Base-by-base conservation (phyloP, 2,113 vertebrate genomes). In the Sphyrna mokarran region DNA sequence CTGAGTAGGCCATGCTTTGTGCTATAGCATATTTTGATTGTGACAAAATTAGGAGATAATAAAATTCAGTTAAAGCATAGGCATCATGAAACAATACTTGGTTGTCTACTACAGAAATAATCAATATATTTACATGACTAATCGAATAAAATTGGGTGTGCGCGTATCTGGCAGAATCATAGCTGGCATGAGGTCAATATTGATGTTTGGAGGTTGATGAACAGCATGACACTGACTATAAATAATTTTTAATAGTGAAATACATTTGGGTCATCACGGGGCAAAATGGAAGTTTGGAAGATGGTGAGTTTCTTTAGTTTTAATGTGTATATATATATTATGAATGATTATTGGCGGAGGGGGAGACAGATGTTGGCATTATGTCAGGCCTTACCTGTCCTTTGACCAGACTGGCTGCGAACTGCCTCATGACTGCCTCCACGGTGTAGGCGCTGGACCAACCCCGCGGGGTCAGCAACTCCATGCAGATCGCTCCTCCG, bases 361-460 rank as follows among this genome's bases (percentile, higher is more conserved):
- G 48, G 33, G 29, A 40, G 80, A 83, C n/a, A 83, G 54, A 91
- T 91, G 54, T n/a, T 54, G 8, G 85, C 26, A 48, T 48, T 26
- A 33, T 91, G 87, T 16, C 58, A 63, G 58, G 29, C 70, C 99
- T 98, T 98, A 99, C 99, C 99, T 99, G 99, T 97, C 99, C 99
- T 98, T 99, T 99, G 96, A 99, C 99, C 96, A 99, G 98, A 97
- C 99, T 99, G 97, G 99, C 99, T 0, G 99, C 99, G 94, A 99
- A 99, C 97, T 99, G 99, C 97, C 99, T 99, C 99, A 99, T 99
- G 97, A 99, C 99, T 63, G 99, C 99, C 97, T 99, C 99, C 96
- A 99, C 99, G 0, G 99, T 99, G 98, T 99, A 99, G 96, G 99
- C 99, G 97, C 99, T 99, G 97, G 99, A 99, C 99, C 99, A 99